Evolutionary conservation across 2,797 vertebrate genomes (phyloP), one percentile per base, ranked within the genome.

Genomic region (Triplophysa yarkandensis): DNA sequence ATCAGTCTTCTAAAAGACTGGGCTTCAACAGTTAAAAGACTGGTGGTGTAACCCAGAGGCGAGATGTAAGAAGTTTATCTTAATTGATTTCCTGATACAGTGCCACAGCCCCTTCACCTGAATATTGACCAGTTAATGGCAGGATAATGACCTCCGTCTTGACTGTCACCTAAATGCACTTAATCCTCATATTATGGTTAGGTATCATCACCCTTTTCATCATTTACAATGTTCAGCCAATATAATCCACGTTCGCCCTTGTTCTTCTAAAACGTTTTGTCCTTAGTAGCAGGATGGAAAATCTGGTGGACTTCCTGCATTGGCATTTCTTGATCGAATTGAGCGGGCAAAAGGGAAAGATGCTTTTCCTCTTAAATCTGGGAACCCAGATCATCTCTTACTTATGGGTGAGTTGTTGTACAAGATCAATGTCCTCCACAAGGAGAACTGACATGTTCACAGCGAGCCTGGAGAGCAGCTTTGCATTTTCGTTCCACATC

Each of bases 401-500:
- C 71, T 70, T 71, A 39, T 55, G 52, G 21, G 32, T 44, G 21
- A 61, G 52, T 34, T 68, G 27, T 79, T 84, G 79, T 60, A 80
- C 23, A 71, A 83, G 82, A 78, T 27, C 68, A 74, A 67, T 36
- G 57, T 52, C 23, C 30, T 63, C 57, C 16, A 4, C 28, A 43
- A 82, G 76, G 58, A 46, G 80, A 83, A 76, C 54, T 52, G 80
- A 79, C 73, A 30, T 43, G 82, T 48, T 41, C 28, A 28, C 61
- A 25, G 57, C 30, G 39, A 68, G 74, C 74, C 80, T 82, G 21
- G 36, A 76, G 74, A 81, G 85, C 81, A 78, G 77, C 83, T 65
- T 58, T 64, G 72, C 81, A 81, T 86, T 87, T 83, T 89, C 88
- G 85, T 86, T 88, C 87, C 77, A 77, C 86, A 83, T 86, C 80